Evolutionary conservation across 1,140 invertebrate species (phyloP), one percentile per base, ranked within the genome.

Genomic region (Drosophila bifasciata): DNA sequence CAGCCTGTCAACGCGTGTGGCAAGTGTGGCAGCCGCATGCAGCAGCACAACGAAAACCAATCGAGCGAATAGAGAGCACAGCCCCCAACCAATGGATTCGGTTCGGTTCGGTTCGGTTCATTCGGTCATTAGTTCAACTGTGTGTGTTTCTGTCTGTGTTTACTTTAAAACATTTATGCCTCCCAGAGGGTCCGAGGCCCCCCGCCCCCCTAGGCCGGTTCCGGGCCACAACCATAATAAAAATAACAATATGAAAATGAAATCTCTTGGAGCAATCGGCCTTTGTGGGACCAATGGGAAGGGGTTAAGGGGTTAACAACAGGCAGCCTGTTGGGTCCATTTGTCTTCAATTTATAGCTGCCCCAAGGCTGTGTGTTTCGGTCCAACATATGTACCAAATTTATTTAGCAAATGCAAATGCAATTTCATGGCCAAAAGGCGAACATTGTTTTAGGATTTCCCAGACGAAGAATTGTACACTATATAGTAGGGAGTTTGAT

Each of bases 401-500:
- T 86, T 55, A 69, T 85, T 86, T 75, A 60, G 46, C 53, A 83
- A 79, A 79, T 85, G 66, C 43, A 85, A 79, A 85, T 85, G 73
- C 59, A 73, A 64, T 67, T 74, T 76, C 57, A 56, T 63, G 36
- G 43, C n/a, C 59, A 1, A 21, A 1, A 13, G 43, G 32, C 21
- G 16, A 25, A 52, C 48, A 52, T 11, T 25, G n/a, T 41, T 23
- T 11, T 19, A 6, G 28, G 28, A 2, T 5, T 23, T 8, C n/a
- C n/a, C 25, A 45, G 19, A 53, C 8, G 4, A 11, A 7, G 25
- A 7, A 28, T 5, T 28, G 7, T 28, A 28, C 7, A 28, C 25
- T 28, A 28, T 28, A 28, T 2, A 28, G 1, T 8, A 8, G 25
- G 25, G 8, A 28, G 25, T 7, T 39, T 43, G 36, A 28, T 62